Evolutionary conservation across 2,797 vertebrate genomes (phyloP), one percentile per base, ranked within the genome.

Genomic region (Microctenopoma lineatum): DNA sequence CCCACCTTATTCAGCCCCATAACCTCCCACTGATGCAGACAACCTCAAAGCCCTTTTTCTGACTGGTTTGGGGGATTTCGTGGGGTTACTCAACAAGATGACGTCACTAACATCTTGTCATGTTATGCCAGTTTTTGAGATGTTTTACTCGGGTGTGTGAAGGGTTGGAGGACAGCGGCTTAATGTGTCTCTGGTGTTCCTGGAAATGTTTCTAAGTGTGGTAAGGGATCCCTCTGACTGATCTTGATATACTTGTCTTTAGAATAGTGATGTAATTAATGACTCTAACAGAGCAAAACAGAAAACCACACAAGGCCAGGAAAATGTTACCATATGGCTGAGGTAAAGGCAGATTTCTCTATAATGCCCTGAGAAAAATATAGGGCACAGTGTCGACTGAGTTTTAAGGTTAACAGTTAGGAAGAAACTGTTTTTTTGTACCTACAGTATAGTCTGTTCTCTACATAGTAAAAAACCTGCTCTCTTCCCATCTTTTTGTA

Each of bases 191-290:
- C 71, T 72, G 67, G 71, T 86, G 56, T 85, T 87, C 57, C 65
- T 89, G 86, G 87, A 89, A 87, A 87, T 87, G 70, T 91, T 89
- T 89, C 86, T 77, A 84, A 87, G 67, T 87, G 90, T 18, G 81
- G 84, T 75, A 44, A 83, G 73, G 70, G 73, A 87, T 90, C 75
- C 80, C 85, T 87, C 78, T 60, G 85, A 85, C 84, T 80, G 83
- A 81, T 89, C 73, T 76, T 90, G 88, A 91, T 91, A 73, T 90
- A 90, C 85, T 87, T 83, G 79, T 91, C 85, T 90, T 82, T 79
- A 80, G 79, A 84, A 84, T 77, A 86, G 88, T 93, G 92, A 94
- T 90, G 92, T 93, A 92, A 94, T 94, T 89, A 94, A 94, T 94
- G 91, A 90, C 87, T 94, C 66, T 79, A 93, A 77, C 92, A 93